phyloP scores from a whole-genome alignment of 1,140 invertebrate genomes.

The Pogonomyrmex californicus region DNA sequence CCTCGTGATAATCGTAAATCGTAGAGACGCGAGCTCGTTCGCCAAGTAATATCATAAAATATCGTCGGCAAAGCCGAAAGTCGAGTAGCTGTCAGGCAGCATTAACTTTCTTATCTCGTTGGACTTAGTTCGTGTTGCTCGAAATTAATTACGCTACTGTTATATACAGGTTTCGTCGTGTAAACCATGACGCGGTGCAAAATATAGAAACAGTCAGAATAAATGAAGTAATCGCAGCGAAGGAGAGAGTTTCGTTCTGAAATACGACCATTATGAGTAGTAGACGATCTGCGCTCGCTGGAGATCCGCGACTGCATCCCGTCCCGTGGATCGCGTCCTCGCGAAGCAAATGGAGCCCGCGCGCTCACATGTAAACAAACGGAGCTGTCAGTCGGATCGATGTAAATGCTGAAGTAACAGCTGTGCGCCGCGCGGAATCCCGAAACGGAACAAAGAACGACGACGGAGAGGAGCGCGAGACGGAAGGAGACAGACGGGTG shows the following conservation, averaged over 20 bases:
- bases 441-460: slow-evolving; percentile 58
- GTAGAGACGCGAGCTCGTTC: neutral
- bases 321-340: neutral
- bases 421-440: slow-evolving; percentile 71
- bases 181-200: neutral
- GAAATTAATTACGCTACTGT: neutral
- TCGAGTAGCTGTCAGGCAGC: neutral
- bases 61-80: neutral
- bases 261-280: too few species aligned
- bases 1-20: neutral
- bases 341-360: slow-evolving; percentile 2
- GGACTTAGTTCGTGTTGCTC: neutral
- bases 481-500: neutral
- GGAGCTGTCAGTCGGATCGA: slow-evolving; percentile 78
- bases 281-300: neutral
- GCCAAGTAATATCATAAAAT: neutral
- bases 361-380: slow-evolving; percentile 59
- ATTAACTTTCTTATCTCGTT: neutral
- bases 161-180: neutral
- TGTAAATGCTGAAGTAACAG: slow-evolving; percentile 84
- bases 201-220: neutral
- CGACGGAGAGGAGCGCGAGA: neutral
- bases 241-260: neutral
- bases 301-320: neutral
- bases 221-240: neutral